Conservation (phyloP, 2,888 invertebrate species). For the Meiosimyza platycephala region DNA sequence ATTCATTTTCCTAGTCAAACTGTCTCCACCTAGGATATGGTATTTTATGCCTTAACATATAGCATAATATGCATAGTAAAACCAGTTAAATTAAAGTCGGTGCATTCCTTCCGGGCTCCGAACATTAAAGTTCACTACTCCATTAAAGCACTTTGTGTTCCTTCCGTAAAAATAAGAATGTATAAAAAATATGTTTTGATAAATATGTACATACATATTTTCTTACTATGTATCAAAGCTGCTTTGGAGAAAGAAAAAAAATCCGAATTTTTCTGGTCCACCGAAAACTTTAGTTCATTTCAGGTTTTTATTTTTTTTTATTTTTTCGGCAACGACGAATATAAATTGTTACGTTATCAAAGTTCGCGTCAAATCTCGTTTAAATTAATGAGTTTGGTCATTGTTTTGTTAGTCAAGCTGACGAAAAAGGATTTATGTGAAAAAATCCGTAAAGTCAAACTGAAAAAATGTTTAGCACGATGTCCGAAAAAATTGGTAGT, state of each 20-base stretch:
- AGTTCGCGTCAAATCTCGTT: conserved; percentile 65
- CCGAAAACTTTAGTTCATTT: conserved; percentile 19
- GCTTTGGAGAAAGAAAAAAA: neutral
- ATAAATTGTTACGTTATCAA: conserved; percentile 64
- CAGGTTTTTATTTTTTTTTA: conserved; percentile 15
- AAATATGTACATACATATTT: too few relatives aligned
- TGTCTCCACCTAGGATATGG: too few relatives aligned
- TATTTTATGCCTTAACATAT: too few relatives aligned
- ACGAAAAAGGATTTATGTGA: conserved; percentile 26
- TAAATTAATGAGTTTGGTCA: conserved; percentile 66
- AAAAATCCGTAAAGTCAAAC: conserved; percentile 24
- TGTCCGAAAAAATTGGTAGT: conserved; percentile 2
- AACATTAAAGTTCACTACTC: too few relatives aligned
- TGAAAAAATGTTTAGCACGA: conserved; percentile 7
- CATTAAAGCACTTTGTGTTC: too few relatives aligned
- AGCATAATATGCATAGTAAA: too few relatives aligned
- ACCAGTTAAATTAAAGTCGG: too few relatives aligned
- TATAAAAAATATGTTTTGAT: too few relatives aligned
- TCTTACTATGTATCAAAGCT: neutral
- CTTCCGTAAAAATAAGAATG: too few relatives aligned
- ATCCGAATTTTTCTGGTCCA: conserved; percentile 20
- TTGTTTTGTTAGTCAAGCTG: conserved; percentile 44
- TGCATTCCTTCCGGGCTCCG: too few relatives aligned
- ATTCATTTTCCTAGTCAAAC: too few relatives aligned
- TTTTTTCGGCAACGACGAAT: conserved; percentile 51